Evolutionary conservation across 2,888 invertebrate genomes (phyloP).

Genomic region (Zaprionus bogoriensis): DNA sequence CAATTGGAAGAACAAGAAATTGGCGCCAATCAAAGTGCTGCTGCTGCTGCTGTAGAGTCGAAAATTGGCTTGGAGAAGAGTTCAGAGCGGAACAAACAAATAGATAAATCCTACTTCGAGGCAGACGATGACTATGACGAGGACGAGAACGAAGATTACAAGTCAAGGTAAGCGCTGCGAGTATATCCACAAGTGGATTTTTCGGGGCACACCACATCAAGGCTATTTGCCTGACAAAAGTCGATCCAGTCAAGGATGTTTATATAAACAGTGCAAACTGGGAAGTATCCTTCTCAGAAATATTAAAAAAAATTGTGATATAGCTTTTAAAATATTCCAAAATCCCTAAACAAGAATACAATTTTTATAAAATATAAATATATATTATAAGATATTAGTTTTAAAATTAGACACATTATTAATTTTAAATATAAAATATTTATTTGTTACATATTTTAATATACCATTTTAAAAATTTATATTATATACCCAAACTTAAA

Average conservation of each 20-base stretch:
- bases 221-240: too few relatives aligned
- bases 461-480: too few relatives aligned
- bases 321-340: too few relatives aligned
- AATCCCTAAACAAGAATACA: not conserved
- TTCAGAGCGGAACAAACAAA: conserved; percentile 3
- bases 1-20: conserved; percentile 62
- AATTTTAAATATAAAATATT: too few relatives aligned
- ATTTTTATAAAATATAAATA: not conserved
- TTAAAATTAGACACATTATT: too few relatives aligned
- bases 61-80: conserved; percentile 10
- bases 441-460: too few relatives aligned
- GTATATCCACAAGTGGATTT: not conserved
- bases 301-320: not conserved
- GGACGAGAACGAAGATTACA: conserved; percentile 44
- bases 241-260: too few relatives aligned
- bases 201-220: too few relatives aligned
- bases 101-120: conserved; percentile 35
- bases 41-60: conserved; percentile 15
- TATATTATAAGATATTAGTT: not conserved
- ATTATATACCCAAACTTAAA: too few relatives aligned
- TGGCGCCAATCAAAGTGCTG: conserved; percentile 61
- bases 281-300: too few relatives aligned
- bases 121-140: conserved; percentile 54
- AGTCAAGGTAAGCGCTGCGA: conserved; percentile 27
- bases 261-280: conserved; percentile 4